Conservation (phyloP, 2,888 invertebrate genomes). For the Athetis lepigone region DNA sequence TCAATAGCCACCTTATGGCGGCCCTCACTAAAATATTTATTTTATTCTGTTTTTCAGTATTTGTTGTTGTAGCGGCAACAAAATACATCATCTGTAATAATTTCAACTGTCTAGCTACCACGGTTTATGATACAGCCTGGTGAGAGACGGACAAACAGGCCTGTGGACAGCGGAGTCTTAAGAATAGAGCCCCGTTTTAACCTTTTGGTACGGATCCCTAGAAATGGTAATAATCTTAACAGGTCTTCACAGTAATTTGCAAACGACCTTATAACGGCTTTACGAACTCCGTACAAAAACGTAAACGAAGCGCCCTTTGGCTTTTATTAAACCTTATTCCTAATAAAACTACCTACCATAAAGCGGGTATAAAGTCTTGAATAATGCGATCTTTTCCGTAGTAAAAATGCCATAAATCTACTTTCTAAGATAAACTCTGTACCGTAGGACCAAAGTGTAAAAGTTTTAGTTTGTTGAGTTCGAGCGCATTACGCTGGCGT, state of each 20-base stretch:
- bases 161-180: too few species aligned
- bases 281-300: conserved; percentile 12
- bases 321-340: conserved; percentile 38
- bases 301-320: conserved; percentile 8
- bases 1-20: too few species aligned
- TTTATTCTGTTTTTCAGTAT: too few species aligned
- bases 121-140: too few species aligned
- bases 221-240: too few species aligned
- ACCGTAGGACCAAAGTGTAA: conserved; percentile 62
- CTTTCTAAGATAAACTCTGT: conserved; percentile 70
- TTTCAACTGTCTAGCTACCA: too few species aligned
- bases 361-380: conserved; percentile 57
- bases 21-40: too few species aligned
- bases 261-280: neutral
- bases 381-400: conserved; percentile 62
- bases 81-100: too few species aligned
- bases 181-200: too few species aligned
- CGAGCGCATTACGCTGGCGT: conserved; percentile 54
- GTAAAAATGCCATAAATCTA: conserved; percentile 75
- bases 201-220: too few species aligned
- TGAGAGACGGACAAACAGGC: too few species aligned
- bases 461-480: conserved; percentile 69
- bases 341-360: conserved; percentile 46
- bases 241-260: neutral
- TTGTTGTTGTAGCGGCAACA: too few species aligned